A percentile compares a stretch with the other conserved stretches of the same genome.
These are phyloP conservation scores for Pygoscelis antarcticus DNA, from an alignment of 2,113 vertebrate genomes.

Conservation along the genomic window DNA sequence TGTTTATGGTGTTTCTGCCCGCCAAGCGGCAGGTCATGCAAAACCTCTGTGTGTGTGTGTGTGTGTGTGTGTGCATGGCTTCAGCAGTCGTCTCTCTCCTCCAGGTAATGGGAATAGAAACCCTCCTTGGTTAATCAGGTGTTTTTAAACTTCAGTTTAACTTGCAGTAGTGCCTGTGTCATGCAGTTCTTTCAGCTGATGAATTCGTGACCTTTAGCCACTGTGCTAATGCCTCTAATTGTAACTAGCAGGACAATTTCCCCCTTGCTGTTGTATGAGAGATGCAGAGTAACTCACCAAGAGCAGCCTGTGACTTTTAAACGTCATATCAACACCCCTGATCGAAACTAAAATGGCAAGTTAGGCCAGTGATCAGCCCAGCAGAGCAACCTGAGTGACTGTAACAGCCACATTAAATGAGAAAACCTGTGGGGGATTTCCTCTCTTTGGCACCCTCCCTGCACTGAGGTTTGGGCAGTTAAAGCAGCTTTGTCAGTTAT, in stretches of 20 bases:
- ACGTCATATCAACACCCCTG: background rate
- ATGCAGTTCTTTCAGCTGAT: background rate
- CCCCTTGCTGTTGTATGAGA: background rate
- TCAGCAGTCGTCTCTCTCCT: background rate
- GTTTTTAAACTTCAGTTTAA: background rate
- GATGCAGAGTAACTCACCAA: background rate
- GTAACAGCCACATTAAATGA: background rate
- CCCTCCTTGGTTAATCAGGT: background rate
- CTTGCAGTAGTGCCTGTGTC: background rate
- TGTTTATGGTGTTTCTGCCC: background rate
- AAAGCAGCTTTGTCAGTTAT: background rate
- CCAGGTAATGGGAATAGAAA: background rate
- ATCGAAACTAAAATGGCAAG: background rate
- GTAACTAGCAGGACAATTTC: constrained; percentile 38
- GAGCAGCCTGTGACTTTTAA: background rate
- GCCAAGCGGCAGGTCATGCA: background rate
- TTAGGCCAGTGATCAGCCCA: background rate
- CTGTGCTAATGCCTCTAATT: background rate
- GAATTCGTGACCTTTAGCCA: constrained; percentile 30
- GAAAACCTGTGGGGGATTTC: background rate
- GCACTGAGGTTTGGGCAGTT: background rate
- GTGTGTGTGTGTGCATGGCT: background rate
- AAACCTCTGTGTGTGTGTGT: background rate
- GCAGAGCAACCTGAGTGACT: background rate
- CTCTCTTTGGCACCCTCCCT: background rate